Base-by-base conservation (phyloP, 2,797 vertebrate genomes). In the Enteromius thamalakanensis region DNA sequence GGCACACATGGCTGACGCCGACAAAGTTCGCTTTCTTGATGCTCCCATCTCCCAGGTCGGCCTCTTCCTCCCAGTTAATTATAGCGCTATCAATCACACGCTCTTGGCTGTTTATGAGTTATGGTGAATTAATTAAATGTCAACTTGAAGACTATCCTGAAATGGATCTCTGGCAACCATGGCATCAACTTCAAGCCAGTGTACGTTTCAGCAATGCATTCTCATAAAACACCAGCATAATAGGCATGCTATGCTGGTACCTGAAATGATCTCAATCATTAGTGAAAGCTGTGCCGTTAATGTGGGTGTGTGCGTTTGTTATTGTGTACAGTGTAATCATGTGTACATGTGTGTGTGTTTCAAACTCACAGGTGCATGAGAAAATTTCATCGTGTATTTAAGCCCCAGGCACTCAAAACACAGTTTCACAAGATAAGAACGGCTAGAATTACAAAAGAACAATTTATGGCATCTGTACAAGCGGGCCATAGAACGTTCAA, bases 361-460 rank as follows among this genome's bases (percentile, higher is more conserved):
- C 17, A 69, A 68, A 75, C 53, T 47, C 55, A 26, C 26, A 68
- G 42, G 67, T 86, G 76, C 45, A n/a, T 69, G 65, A 14, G 58
- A 75, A 68, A 67, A 64, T 79, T 70, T 80, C 80, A 70, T 21
- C 74, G 53, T 81, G 58, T 53, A 65, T 69, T 81, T 40, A 83
- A 34, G 47, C 80, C 80, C 9, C 47, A 37, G 76, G 82, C 84
- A 71, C 72, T 69, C 26, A 58, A 86, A 83, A 67, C 58, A 70
- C 15, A 29, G 75, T 83, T 86, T 81, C 55, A 62, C 29, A 42
- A 86, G 81, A 81, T 76, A 84, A 85, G 78, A 86, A 72, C 19
- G 5, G 15, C 45, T 86, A 26, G 79, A 86, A 85, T 71, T 78
- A 72, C 58, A 65, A n/a, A n/a, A 47, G 40, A 76, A 68, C 55